phyloP scores from a whole-genome alignment of 2,113 vertebrate species.

The Ciconia maguari region DNA sequence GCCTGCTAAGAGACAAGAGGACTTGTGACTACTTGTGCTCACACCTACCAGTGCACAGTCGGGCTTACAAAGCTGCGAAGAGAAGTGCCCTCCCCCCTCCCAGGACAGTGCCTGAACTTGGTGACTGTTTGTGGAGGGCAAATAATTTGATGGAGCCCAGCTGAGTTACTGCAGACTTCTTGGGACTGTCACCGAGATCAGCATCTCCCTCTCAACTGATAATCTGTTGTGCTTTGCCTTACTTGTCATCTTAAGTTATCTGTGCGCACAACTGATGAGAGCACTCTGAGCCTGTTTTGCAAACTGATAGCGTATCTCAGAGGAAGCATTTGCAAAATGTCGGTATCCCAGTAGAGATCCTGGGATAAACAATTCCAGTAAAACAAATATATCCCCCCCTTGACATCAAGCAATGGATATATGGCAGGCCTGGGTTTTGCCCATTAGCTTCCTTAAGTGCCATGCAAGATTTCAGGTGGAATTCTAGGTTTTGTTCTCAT shows the following conservation, averaged over 20 bases:
- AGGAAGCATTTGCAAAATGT: conserved; percentile 25
- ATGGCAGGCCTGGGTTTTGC: neutral
- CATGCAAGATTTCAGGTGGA: neutral
- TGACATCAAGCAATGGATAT: neutral
- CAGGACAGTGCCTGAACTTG: rapidly evolving
- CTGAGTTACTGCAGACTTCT: neutral
- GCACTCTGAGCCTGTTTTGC: neutral
- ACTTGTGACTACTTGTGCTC: neutral
- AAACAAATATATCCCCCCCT: neutral
- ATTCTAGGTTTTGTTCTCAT: neutral
- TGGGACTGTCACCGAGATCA: neutral
- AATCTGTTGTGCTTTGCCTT: neutral
- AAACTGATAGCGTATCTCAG: neutral
- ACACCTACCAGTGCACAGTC: neutral
- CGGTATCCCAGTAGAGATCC: neutral
- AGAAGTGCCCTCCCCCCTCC: rapidly evolving
- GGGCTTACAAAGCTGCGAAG: neutral
- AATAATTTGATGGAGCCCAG: neutral
- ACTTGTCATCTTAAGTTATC: neutral
- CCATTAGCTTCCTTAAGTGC: neutral
- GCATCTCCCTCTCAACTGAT: neutral
- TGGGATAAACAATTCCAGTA: neutral
- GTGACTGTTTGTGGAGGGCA: neutral
- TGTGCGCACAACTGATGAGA: neutral
- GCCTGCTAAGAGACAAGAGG: neutral